Evolutionary conservation across 2,888 invertebrate genomes (phyloP).

Genomic region (Chironomus riparius): DNA sequence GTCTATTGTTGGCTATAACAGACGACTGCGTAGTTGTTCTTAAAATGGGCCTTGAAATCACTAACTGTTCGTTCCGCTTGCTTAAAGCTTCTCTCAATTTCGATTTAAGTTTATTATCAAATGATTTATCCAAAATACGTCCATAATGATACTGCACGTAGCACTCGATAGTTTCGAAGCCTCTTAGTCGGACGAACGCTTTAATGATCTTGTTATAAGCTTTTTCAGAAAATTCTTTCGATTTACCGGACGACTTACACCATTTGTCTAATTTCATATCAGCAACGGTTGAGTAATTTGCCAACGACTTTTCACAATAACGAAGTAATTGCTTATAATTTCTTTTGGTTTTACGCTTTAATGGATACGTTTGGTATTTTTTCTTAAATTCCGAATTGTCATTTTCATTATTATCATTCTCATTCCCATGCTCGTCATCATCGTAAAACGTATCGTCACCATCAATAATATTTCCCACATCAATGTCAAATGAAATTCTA

Average conservation of each 20-base stretch:
- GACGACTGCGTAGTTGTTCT: conserved; percentile 22
- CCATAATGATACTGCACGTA: conserved; percentile 24
- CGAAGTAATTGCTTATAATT: neutral
- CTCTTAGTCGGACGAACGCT: conserved; percentile 4
- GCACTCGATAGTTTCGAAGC: neutral
- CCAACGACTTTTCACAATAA: conserved; percentile 14
- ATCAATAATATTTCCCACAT: neutral
- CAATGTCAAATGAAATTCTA: neutral
- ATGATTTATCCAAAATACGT: conserved; percentile 19
- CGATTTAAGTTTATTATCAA: conserved; percentile 5
- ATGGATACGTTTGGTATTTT: conserved; percentile 26
- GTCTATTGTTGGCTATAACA: conserved; percentile 6
- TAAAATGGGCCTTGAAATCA: conserved; percentile 19
- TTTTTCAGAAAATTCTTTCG: conserved; percentile 9
- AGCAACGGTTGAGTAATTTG: conserved; percentile 4
- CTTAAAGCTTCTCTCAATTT: conserved; percentile 4
- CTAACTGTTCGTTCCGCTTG: neutral
- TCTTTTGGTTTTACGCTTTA: conserved; percentile 4
- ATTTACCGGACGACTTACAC: neutral
- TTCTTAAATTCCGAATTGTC: neutral
- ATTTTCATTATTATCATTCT: neutral
- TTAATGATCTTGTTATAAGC: conserved; percentile 16
- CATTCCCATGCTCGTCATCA: neutral
- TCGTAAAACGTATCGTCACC: neutral
- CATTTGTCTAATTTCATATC: conserved; percentile 9